Conservation (phyloP, 2,113 vertebrate species). For the Bothrops jararaca region DNA sequence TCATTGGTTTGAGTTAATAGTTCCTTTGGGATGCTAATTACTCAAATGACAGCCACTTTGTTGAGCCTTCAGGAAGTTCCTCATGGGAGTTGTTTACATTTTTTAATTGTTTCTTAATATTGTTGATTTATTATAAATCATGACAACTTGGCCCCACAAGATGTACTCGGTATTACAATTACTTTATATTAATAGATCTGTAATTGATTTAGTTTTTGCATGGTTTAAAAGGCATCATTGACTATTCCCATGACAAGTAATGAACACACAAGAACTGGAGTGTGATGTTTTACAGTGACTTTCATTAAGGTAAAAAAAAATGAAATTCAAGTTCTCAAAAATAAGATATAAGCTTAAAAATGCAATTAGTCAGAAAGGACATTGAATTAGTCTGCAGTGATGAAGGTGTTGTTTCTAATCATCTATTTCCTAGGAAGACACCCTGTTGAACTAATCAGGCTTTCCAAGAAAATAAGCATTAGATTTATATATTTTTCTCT, state of each 20-base stretch:
- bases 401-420: neutral
- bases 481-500: neutral
- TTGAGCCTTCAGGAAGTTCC: conserved; percentile 46
- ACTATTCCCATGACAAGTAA: neutral
- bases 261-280: conserved; percentile 12
- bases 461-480: neutral
- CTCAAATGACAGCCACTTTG: conserved; percentile 49
- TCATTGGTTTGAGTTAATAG: conserved; percentile 57
- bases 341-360: neutral
- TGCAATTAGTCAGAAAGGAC: neutral
- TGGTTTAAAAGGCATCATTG: conserved; percentile 44
- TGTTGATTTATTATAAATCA: conserved; percentile 64
- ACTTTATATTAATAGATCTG: conserved; percentile 66
- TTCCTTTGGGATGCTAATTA: conserved; percentile 47
- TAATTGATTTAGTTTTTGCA: conserved; percentile 66
- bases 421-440: neutral
- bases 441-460: neutral
- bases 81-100: conserved; percentile 49
- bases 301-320: neutral
- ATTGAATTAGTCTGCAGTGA: neutral
- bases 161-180: conserved; percentile 59
- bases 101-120: conserved; percentile 68
- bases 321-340: neutral
- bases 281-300: fast-evolving
- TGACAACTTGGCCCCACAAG: conserved; percentile 62